Percentiles rank a stretch among this genome's conserved stretches.
Conservation (phyloP, 2,113 vertebrate genomes). For the Setophaga petechia region DNA sequence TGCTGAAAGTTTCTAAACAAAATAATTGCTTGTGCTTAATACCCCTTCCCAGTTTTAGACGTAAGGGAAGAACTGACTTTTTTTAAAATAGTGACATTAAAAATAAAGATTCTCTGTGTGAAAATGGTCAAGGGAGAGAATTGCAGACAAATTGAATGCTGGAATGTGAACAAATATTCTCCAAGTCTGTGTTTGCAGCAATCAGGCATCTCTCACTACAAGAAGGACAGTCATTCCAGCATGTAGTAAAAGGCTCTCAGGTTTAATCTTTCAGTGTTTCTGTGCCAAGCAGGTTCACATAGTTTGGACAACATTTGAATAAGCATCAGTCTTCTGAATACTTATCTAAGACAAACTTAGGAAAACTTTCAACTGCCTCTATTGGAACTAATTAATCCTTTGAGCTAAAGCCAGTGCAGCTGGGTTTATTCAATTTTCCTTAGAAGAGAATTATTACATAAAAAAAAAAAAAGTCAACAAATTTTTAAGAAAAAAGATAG, state of each 20-base stretch:
- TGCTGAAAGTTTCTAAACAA: not conserved
- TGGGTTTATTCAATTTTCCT: not conserved
- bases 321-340: not conserved
- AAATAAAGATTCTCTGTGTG: not conserved
- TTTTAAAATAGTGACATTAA: not conserved
- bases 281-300: slow-evolving; percentile 7
- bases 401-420: not conserved
- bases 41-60: not conserved
- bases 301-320: slow-evolving; percentile 5
- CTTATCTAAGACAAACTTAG: not conserved
- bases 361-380: not conserved
- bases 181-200: not conserved
- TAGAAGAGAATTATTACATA: not conserved
- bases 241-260: slow-evolving; percentile 2
- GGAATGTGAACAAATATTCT: not conserved
- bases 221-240: not conserved
- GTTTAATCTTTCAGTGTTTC: slow-evolving; percentile 13
- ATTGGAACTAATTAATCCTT: slow-evolving; percentile 22
- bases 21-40: not conserved
- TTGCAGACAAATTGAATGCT: not conserved
- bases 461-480: not conserved
- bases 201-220: not conserved
- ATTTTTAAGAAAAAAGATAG: not conserved
- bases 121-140: not conserved
- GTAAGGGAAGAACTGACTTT: not conserved